Percentiles rank a stretch among this genome's conserved stretches.
These are phyloP conservation scores for Puffinus mauretanicus DNA, from an alignment of 2,113 vertebrate species.

Conservation along the genomic window DNA sequence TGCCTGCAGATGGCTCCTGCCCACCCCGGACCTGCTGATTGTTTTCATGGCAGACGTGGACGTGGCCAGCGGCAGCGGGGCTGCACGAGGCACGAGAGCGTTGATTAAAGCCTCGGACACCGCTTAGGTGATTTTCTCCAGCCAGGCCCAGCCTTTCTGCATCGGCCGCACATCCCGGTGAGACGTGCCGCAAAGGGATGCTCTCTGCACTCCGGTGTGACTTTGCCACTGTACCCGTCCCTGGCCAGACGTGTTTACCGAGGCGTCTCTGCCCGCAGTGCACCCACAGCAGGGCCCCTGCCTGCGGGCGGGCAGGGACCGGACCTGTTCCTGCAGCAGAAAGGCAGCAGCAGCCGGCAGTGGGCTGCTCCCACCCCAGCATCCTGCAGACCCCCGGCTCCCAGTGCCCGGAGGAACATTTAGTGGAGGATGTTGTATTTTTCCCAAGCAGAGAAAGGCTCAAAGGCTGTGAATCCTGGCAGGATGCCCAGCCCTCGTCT, in stretches of 20 bases:
- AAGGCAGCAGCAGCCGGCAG: not conserved
- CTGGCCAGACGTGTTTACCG: not conserved
- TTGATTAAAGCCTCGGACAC: not conserved
- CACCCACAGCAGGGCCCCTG: not conserved
- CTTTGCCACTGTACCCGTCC: rapidly evolving
- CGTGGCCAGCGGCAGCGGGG: not conserved
- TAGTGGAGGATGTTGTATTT: not conserved
- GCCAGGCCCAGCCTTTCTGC: not conserved
- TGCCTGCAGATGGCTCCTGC: not conserved
- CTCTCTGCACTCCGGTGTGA: not conserved
- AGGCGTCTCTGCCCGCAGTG: not conserved
- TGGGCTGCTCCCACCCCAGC: not conserved
- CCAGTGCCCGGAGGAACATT: not conserved
- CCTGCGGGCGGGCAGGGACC: not conserved
- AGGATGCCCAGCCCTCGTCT: not conserved
- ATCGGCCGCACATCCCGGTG: not conserved
- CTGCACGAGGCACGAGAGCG: rapidly evolving
- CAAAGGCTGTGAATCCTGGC: slow-evolving; percentile 27
- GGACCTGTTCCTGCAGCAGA: not conserved
- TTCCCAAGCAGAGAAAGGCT: not conserved
- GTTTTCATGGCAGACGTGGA: not conserved
- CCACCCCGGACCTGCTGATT: not conserved
- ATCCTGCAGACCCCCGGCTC: not conserved
- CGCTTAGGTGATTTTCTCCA: not conserved
- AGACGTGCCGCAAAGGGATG: not conserved